Conservation (phyloP, 1,140 invertebrate species). For the Anoplophora glabripennis region DNA sequence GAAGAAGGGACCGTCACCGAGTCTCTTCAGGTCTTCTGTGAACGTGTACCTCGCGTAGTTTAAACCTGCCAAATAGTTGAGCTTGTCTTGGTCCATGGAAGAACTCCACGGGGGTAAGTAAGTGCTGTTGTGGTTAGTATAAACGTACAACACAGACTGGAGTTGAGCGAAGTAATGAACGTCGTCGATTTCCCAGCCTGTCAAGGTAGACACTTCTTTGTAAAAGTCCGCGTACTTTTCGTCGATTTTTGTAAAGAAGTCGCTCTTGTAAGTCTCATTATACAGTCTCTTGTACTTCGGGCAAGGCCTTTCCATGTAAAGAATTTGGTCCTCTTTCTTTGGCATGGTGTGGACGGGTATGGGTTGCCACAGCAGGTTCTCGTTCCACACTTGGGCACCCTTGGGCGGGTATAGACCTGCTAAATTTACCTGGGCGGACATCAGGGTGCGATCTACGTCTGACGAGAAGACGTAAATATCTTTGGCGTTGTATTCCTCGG, state of each 20-base stretch:
- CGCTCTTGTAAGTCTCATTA: constrained; percentile 41
- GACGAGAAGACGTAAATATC: constrained; percentile 60
- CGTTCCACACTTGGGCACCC: constrained; percentile 65
- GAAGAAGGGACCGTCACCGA: constrained; percentile 62
- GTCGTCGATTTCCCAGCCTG: constrained; percentile 56
- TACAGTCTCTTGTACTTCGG: constrained; percentile 58
- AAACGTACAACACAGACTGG: constrained; percentile 65
- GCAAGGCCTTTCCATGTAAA: constrained; percentile 59
- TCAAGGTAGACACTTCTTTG: constrained; percentile 57
- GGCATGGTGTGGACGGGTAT: constrained; percentile 81
- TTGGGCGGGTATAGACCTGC: constrained; percentile 73
- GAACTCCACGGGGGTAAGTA: background rate
- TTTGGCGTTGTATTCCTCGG: constrained; percentile 49
- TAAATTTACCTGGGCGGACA: constrained; percentile 79
- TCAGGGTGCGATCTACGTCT: constrained; percentile 81
- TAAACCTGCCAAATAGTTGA: background rate
- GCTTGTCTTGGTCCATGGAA: background rate
- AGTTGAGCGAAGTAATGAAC: constrained; percentile 57
- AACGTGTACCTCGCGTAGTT: constrained; percentile 41
- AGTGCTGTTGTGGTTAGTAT: constrained; percentile 39
- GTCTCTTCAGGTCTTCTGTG: constrained; percentile 52
- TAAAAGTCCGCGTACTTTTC: constrained; percentile 60
- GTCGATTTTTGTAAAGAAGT: constrained; percentile 56
- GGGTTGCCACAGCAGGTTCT: constrained; percentile 75
- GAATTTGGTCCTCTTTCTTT: constrained; percentile 60